phyloP scores from a whole-genome alignment of 2,113 vertebrate genomes.

The Cheirogaleus medius region DNA sequence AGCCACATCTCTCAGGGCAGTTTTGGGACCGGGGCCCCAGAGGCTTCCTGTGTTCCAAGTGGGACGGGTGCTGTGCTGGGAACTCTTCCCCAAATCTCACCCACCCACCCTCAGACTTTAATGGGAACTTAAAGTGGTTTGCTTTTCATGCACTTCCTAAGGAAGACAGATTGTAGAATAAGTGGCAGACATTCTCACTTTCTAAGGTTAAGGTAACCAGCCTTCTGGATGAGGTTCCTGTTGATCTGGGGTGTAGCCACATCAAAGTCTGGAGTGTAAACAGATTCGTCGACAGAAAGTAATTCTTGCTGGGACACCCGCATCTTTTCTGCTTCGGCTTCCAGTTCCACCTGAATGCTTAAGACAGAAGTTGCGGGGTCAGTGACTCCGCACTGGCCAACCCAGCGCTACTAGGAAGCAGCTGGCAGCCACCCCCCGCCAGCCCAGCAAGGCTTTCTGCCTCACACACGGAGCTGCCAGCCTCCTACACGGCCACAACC shows the following conservation, averaged over 20 bases:
- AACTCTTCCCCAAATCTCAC: too few species aligned
- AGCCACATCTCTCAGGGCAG: not conserved
- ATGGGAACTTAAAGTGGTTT: not conserved
- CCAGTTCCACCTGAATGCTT: constrained; percentile 94
- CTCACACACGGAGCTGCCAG: not conserved
- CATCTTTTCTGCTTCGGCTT: constrained; percentile 93
- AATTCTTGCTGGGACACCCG: constrained; percentile 91
- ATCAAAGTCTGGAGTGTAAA: constrained; percentile 95
- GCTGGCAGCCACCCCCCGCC: not conserved
- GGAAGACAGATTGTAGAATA: not conserved
- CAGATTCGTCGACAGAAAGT: constrained; percentile 90
- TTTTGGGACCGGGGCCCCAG: not conserved
- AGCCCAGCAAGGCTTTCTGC: not conserved
- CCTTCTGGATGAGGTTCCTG: constrained; percentile 96
- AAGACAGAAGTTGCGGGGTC: not conserved
- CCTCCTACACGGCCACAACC: not conserved
- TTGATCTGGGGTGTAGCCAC: constrained; percentile 87
- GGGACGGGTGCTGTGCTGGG: not conserved
- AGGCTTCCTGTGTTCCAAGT: not conserved
- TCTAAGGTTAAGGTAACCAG: constrained; percentile 98
- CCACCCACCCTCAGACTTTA: not conserved
- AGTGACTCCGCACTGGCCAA: rapidly evolving
- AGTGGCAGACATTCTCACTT: constrained; percentile 85
- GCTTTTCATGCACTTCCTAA: not conserved
- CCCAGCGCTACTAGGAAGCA: not conserved